These are phyloP conservation scores for Mus minutoides DNA, from an alignment of 2,797 vertebrate species.

Conservation along the genomic window DNA sequence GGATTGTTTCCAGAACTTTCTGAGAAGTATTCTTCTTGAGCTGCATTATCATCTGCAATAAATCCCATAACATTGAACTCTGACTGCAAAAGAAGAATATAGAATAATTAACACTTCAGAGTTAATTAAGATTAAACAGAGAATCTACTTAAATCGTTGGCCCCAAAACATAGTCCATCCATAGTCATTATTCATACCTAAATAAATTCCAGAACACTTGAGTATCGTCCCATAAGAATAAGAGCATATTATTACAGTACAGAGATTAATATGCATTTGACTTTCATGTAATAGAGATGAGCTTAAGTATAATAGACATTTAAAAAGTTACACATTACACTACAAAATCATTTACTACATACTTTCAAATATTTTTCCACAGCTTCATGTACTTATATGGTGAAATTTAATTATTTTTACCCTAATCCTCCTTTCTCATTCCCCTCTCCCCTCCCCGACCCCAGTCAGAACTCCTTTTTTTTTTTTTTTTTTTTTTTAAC, in stretches of 20 bases:
- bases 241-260: background rate
- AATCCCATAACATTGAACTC: background rate
- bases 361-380: background rate
- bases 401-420: background rate
- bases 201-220: background rate
- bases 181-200: background rate
- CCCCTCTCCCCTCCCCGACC: too few relatives aligned
- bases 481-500: too few relatives aligned
- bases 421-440: background rate
- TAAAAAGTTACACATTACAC: background rate
- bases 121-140: conserved; percentile 8
- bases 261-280: background rate
- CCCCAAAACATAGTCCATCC: background rate
- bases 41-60: background rate
- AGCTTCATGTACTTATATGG: background rate
- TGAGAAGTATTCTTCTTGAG: background rate
- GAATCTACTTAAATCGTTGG: background rate
- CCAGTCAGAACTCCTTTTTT: background rate
- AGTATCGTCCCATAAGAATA: background rate
- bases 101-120: background rate
- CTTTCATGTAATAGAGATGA: background rate
- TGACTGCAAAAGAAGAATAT: background rate
- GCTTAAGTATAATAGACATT: background rate
- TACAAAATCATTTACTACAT: background rate
- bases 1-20: conserved; percentile 8